A percentile compares a stretch with the other conserved stretches of the same genome.
Evolutionary conservation across 2,113 vertebrate species (phyloP).

Genomic region (Hirundichthys speculiger): DNA sequence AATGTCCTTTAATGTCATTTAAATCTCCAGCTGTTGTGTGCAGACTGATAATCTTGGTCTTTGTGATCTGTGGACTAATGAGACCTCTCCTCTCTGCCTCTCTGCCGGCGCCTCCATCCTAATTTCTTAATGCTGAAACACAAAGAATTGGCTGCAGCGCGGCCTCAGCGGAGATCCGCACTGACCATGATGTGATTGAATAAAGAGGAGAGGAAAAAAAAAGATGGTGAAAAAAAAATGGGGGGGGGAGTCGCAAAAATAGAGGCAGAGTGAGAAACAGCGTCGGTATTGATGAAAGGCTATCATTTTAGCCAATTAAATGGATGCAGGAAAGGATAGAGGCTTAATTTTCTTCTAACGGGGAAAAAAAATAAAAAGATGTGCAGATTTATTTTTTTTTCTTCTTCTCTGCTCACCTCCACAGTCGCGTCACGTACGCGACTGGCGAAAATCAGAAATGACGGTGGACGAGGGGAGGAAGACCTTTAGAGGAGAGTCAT

Average conservation of each 20-base stretch:
- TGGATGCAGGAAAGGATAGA: slow-evolving; percentile 82
- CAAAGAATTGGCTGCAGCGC: slow-evolving; percentile 92
- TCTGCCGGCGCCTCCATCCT: slow-evolving; percentile 84
- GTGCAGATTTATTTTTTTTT: slow-evolving; percentile 20
- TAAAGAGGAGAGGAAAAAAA: slow-evolving; percentile 80
- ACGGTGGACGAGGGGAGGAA: slow-evolving; percentile 45
- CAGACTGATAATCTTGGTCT: slow-evolving; percentile 77
- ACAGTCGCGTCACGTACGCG: slow-evolving; percentile 61
- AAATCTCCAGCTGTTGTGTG: slow-evolving; percentile 72
- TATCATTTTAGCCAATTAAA: slow-evolving; percentile 98
- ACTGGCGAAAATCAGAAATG: slow-evolving; percentile 56
- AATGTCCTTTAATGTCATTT: slow-evolving; percentile 71
- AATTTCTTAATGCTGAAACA: slow-evolving; percentile 95
- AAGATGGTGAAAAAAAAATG: neutral
- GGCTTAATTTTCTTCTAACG: slow-evolving; percentile 94
- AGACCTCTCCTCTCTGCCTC: slow-evolving; percentile 82
- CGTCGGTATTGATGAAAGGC: slow-evolving; percentile 89
- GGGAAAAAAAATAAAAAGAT: slow-evolving; percentile 8
- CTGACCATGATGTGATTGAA: slow-evolving; percentile 94
- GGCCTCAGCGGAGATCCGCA: slow-evolving; percentile 90
- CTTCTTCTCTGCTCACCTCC: slow-evolving; percentile 37
- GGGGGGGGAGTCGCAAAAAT: slow-evolving; percentile 1
- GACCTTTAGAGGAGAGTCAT: slow-evolving; percentile 52
- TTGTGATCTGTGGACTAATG: slow-evolving; percentile 72
- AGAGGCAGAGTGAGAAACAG: slow-evolving; percentile 27